Base-by-base conservation (phyloP, 1,140 invertebrate genomes). In the Schlechtendalia chinensis region DNA sequence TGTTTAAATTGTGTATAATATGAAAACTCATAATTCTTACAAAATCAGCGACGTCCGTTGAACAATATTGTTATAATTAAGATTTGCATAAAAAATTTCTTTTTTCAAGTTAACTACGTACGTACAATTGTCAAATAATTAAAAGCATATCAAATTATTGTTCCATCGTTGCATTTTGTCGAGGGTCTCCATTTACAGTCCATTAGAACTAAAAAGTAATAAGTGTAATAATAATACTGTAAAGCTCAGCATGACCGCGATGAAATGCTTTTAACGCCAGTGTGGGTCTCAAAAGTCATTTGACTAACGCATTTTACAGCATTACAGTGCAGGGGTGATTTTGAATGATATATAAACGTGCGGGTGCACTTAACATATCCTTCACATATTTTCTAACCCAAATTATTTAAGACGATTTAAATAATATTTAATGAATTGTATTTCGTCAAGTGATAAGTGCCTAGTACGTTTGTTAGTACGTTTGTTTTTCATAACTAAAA, bases 181-280 rank as follows among this genome's bases (percentile, higher is more conserved):
- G 11, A 29, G 17, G 17, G 69, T 12, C 10, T 29, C 22, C 75
- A 61, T 79, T 79, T 79, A 63, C 22, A 79, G 63, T 79, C 75
- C 75, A 79, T 79, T 79, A 79, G 39, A 79, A 79, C 16, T 22
- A 39, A 22, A 17, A 79, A 59, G n/a, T 79, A 50, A 27, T 14
- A 50, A 63, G 16, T 61, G 22, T 32, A 58, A 59, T 59, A 59
- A 75, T 75, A 59, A 75, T 59, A 79, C 27, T 58, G 39, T 79
- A 79, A 79, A 45, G 63, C 75, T 79, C 75, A 79, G 75, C 75
- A 27, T 79, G 75, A 63, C 58, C n/a, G 56, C 75, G 58, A 8
- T 47, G 75, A 79, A 79, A 79, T 79, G 75, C 75, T 79, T 79
- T 79, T 79, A 79, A 79, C 75, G 56, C 22, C 47, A 54, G 17